Evolutionary conservation across 1,140 invertebrate species (phyloP).

Genomic region (Phthorimaea operculella): DNA sequence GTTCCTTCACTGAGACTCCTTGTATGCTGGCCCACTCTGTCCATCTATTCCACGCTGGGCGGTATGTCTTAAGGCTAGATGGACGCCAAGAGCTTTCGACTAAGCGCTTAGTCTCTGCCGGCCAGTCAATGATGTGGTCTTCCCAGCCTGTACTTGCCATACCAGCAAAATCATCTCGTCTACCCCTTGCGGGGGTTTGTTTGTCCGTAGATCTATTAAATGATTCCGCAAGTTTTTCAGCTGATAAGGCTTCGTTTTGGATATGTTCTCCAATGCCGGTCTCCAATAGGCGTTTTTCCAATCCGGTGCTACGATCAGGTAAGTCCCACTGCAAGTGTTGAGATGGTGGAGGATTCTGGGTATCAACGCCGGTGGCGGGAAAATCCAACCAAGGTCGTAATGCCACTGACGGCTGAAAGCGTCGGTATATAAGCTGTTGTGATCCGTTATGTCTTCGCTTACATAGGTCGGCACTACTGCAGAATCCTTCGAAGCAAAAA

Average conservation of each 20-base stretch:
- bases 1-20: not conserved
- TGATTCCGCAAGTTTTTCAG: constrained; percentile 14
- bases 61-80: constrained; percentile 17
- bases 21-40: constrained; percentile 6
- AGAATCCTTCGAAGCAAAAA: constrained; percentile 22
- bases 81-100: constrained; percentile 12
- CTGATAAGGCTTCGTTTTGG: constrained; percentile 11
- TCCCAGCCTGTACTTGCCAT: constrained; percentile 18
- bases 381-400: constrained; percentile 25
- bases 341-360: constrained; percentile 16
- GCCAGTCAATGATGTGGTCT: constrained; percentile 9
- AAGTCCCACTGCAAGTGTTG: constrained; percentile 7
- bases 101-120: constrained; percentile 6
- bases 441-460: constrained; percentile 19
- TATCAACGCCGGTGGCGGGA: constrained; percentile 27
- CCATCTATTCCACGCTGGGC: constrained; percentile 18
- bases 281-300: constrained; percentile 28
- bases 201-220: constrained; percentile 18
- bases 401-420: constrained; percentile 27
- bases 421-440: constrained; percentile 18
- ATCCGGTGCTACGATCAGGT: constrained; percentile 21
- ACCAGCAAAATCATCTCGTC: constrained; percentile 16
- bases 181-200: constrained; percentile 13
- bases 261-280: constrained; percentile 16
- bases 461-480: constrained; percentile 24